Conservation (phyloP, 2,797 vertebrate genomes). For the Amblyopsis hoosieri region DNA sequence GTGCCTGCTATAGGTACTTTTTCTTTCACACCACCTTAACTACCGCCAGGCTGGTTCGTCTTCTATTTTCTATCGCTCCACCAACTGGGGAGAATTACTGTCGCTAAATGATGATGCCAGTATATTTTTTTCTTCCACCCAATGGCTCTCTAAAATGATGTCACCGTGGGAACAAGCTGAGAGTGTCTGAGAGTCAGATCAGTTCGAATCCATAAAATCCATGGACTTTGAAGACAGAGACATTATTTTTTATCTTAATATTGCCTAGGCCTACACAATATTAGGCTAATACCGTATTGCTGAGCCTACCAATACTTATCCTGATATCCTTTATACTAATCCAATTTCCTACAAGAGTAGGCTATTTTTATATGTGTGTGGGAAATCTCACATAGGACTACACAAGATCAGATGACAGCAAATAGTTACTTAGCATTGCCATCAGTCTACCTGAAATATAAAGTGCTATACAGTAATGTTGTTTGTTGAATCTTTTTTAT, state of each 20-base stretch:
- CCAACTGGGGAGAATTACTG: conserved; percentile 67
- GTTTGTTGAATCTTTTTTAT: too few relatives aligned
- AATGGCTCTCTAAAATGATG: conserved; percentile 58
- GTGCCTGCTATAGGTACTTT: conserved; percentile 23
- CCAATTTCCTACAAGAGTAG: too few relatives aligned
- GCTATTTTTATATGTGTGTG: too few relatives aligned
- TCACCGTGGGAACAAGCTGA: conserved; percentile 1
- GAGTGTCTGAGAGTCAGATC: neutral
- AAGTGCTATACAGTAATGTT: too few relatives aligned
- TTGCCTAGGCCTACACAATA: neutral
- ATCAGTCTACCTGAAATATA: too few relatives aligned
- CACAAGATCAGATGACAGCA: too few relatives aligned
- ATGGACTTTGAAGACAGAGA: neutral
- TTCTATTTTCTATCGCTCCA: conserved; percentile 44
- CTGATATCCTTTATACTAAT: too few relatives aligned
- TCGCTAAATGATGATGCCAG: conserved; percentile 63
- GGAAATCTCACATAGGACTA: too few relatives aligned
- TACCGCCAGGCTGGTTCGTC: conserved; percentile 58
- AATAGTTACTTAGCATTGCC: too few relatives aligned
- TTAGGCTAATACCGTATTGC: neutral
- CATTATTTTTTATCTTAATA: neutral
- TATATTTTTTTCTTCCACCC: conserved; percentile 38
- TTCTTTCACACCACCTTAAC: conserved; percentile 42
- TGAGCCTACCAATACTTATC: neutral
- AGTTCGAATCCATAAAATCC: too few relatives aligned